Percentiles rank a stretch among this genome's conserved stretches.
Evolutionary conservation across 2,797 vertebrate genomes (phyloP).

Genomic region (Hypotaenidia okinawae): DNA sequence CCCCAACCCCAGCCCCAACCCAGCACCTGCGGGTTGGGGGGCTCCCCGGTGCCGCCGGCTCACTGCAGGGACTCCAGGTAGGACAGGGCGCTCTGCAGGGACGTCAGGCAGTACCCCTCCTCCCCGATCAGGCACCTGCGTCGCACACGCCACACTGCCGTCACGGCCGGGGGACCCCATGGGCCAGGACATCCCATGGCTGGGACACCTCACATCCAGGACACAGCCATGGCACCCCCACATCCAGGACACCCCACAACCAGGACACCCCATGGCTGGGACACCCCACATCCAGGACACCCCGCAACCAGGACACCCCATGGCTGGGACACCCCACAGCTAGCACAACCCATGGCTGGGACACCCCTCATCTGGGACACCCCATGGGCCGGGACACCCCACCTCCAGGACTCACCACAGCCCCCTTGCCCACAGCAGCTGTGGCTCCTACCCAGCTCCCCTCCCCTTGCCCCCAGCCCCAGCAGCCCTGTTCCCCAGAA

Average conservation of each 20-base stretch:
- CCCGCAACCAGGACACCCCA: too few relatives aligned
- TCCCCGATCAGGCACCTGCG: conserved; percentile 93
- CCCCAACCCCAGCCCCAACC: too few relatives aligned
- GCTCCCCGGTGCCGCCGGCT: not conserved
- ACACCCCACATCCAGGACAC: not conserved
- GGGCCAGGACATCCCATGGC: too few relatives aligned
- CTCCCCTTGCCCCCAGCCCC: rapidly evolving
- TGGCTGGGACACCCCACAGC: not conserved
- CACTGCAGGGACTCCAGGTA: conserved; percentile 87
- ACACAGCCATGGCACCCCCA: not conserved
- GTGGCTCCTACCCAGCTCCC: rapidly evolving
- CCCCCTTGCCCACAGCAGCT: not conserved
- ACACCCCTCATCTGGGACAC: not conserved
- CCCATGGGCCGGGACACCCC: rapidly evolving
- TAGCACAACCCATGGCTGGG: not conserved
- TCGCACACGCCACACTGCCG: rapidly evolving
- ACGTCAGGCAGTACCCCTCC: conserved; percentile 95
- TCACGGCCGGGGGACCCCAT: not conserved
- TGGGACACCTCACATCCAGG: too few relatives aligned
- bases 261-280: not conserved
- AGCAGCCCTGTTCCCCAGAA: rapidly evolving
- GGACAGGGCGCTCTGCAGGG: conserved; percentile 91
- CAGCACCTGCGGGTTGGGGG: not conserved
- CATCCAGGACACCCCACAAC: not conserved
- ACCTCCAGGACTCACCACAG: not conserved